Conservation (phyloP, 2,888 invertebrate species). For the Himalopsyche japonica region DNA sequence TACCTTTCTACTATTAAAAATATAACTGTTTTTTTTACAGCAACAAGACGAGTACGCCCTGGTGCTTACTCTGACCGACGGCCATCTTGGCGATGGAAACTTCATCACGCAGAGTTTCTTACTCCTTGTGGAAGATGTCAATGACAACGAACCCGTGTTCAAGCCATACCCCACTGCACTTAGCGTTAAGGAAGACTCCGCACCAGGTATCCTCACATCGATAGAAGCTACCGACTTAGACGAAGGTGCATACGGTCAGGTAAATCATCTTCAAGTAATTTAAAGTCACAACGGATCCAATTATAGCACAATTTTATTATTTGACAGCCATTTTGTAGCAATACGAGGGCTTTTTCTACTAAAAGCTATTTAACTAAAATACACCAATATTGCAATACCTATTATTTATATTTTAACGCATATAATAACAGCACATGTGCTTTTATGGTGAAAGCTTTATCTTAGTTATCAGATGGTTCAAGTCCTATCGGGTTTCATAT, state of each 20-base stretch:
- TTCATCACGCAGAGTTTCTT: constrained; percentile 88
- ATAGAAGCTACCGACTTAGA: constrained; percentile 88
- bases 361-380: no score
- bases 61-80: constrained; percentile 86
- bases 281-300: no score
- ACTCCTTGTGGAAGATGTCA: constrained; percentile 87
- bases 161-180: constrained; percentile 83
- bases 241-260: constrained; percentile 91
- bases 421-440: no score
- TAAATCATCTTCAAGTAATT: constrained; percentile 43
- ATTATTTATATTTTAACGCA: no score
- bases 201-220: constrained; percentile 73
- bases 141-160: constrained; percentile 89
- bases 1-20: no score
- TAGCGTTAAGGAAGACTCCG: constrained; percentile 77
- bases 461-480: no score
- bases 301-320: no score
- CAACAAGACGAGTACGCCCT: constrained; percentile 85
- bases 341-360: no score
- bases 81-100: constrained; percentile 82
- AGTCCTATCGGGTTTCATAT: no score
- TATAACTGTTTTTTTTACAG: constrained; percentile 53
- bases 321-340: no score
- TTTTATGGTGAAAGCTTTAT: no score
- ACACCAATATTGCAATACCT: no score